Percentiles rank a stretch among this genome's conserved stretches.
Evolutionary conservation across 2,888 invertebrate genomes (phyloP).

Genomic region (Hypolimnas misippus): DNA sequence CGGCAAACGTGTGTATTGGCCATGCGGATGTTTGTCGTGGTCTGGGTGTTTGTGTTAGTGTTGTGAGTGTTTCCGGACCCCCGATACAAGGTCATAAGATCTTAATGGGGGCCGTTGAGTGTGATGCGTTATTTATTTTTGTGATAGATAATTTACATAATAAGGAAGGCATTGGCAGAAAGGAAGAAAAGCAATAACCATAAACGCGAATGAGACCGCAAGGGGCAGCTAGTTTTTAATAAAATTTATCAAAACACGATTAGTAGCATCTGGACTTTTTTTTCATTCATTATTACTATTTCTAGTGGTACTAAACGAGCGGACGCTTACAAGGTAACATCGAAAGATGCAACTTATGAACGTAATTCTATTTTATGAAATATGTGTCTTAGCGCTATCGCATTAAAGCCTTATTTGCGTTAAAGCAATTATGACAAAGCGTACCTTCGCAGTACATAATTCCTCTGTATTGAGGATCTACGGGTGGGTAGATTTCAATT

Average conservation of each 20-base stretch:
- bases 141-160: too few species aligned
- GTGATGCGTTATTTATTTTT: too few species aligned
- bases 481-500: conserved; percentile 69
- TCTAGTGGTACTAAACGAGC: neutral
- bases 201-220: too few species aligned
- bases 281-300: neutral
- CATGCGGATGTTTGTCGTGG: too few species aligned
- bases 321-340: conserved; percentile 61
- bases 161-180: too few species aligned
- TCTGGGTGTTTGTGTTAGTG: too few species aligned
- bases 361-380: neutral
- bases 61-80: too few species aligned
- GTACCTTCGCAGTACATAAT: conserved; percentile 14
- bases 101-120: too few species aligned
- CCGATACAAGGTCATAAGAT: too few species aligned
- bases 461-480: conserved; percentile 44
- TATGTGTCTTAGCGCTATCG: neutral
- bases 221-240: too few species aligned
- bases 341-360: conserved; percentile 48
- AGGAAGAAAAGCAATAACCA: too few species aligned
- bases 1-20: too few species aligned
- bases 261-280: neutral
- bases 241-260: neutral
- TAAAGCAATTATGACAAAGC: conserved; percentile 6
- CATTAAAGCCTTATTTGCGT: conserved; percentile 3